Conservation (phyloP, 2,113 vertebrate species). For the Corvus hawaiiensis region DNA sequence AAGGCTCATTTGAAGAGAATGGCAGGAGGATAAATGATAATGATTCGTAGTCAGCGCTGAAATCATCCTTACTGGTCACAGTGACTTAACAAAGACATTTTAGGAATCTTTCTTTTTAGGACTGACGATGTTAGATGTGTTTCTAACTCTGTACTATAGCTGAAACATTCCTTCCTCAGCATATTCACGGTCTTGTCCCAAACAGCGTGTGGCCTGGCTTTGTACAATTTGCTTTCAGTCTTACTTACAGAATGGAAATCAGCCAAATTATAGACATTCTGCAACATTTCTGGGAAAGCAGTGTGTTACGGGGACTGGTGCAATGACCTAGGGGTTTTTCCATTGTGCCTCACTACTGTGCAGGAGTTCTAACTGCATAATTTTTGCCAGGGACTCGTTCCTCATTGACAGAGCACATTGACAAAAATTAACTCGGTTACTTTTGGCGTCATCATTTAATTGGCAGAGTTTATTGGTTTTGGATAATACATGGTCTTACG, state of each 20-base stretch:
- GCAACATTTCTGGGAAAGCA: neutral
- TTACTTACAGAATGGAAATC: neutral
- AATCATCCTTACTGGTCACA: neutral
- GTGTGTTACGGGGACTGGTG: neutral
- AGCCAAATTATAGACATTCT: neutral
- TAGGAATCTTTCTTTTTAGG: neutral
- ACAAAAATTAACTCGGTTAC: neutral
- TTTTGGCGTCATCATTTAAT: neutral
- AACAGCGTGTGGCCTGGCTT: neutral
- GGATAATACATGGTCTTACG: accelerated
- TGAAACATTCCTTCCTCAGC: neutral
- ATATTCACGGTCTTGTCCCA: neutral
- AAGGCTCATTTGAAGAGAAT: neutral
- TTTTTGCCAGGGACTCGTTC: neutral
- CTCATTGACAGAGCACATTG: neutral
- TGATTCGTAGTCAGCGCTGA: neutral
- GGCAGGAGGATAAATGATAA: neutral
- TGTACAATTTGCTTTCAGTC: neutral
- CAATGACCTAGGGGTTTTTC: neutral
- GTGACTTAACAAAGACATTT: neutral
- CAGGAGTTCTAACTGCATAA: neutral
- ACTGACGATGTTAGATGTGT: neutral
- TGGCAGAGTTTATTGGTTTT: neutral
- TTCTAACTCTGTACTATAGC: neutral
- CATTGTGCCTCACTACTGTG: neutral